These are phyloP conservation scores for Pristionchus fissidentatus DNA, from an alignment of 2,888 invertebrate genomes.

Conservation along the genomic window DNA sequence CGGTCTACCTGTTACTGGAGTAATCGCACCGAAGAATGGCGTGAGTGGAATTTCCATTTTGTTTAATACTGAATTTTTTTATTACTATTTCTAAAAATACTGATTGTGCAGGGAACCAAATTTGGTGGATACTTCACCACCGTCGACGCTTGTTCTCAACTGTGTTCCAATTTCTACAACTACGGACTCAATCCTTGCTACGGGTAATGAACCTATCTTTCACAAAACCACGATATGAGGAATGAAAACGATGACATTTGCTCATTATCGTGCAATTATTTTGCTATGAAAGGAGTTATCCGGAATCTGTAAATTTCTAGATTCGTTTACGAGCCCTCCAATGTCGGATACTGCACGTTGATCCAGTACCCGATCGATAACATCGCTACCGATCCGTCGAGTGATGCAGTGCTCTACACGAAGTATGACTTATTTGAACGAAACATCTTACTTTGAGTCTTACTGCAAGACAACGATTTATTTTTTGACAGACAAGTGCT, in stretches of 20 bases:
- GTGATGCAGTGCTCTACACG: conserved; percentile 24
- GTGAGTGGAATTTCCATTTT: too few species aligned
- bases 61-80: too few species aligned
- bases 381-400: neutral
- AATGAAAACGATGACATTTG: neutral
- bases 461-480: neutral
- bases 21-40: neutral
- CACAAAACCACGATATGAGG: neutral
- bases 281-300: too few species aligned
- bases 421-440: neutral
- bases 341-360: conserved; percentile 12
- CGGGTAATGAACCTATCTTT: neutral
- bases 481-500: too few species aligned
- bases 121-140: conserved; percentile 37
- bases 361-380: conserved; percentile 24
- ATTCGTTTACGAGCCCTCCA: neutral
- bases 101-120: conserved; percentile 28
- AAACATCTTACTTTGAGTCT: neutral
- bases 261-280: too few species aligned
- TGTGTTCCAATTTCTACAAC: conserved; percentile 18
- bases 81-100: neutral
- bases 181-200: conserved; percentile 20
- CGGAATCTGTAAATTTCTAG: neutral
- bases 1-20: neutral
- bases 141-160: neutral